A percentile compares a stretch with the other conserved stretches of the same genome.
phyloP scores from a whole-genome alignment of 2,113 vertebrate species.

The western clawed frog (Xenopus tropicalis) region UCB_Xtro_10.0 CM004448.2:21992501-21993000 shows the following conservation, averaged over 20 bases:
- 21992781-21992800: slow-evolving; percentile 27
- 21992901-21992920: too few species aligned
- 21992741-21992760: slow-evolving; percentile 36
- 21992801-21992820: neutral
- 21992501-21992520: too few species aligned
- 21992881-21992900: too few species aligned
- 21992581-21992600: too few species aligned
- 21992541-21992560: too few species aligned
- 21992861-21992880: neutral
- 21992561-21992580: too few species aligned
- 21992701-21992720: slow-evolving; percentile 31
- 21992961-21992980: too few species aligned
- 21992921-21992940: too few species aligned
- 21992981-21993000: too few species aligned
- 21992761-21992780: slow-evolving; percentile 44
- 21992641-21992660: slow-evolving; percentile 41
- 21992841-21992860: slow-evolving; percentile 4
- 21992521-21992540: too few species aligned
- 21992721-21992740: slow-evolving; percentile 27
- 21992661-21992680: slow-evolving; percentile 30
- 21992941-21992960: too few species aligned
- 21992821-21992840: neutral
- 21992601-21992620: too few species aligned
- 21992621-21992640: slow-evolving; percentile 19
- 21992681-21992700: slow-evolving; percentile 8